phyloP scores from a whole-genome alignment of 2,113 vertebrate genomes.

The Galemys pyrenaicus region DNA sequence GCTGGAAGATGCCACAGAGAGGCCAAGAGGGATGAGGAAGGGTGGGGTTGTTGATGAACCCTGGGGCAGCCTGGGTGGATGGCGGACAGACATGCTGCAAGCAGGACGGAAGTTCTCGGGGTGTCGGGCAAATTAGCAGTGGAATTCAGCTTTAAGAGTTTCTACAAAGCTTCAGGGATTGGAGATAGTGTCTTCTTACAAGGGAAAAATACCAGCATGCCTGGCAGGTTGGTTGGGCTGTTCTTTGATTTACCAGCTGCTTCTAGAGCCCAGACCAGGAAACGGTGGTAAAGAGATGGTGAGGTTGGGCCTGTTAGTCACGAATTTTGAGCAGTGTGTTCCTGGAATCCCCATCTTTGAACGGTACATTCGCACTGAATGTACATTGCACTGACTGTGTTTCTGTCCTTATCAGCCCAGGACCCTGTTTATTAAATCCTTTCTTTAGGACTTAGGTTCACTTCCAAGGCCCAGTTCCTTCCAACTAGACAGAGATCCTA shows the following conservation, averaged over 20 bases:
- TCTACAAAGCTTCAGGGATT: background rate
- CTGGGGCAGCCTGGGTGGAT: background rate
- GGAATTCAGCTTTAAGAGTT: background rate
- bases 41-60: background rate
- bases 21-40: accelerated
- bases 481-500: accelerated
- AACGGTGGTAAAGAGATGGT: background rate
- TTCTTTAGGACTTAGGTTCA: background rate
- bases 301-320: accelerated
- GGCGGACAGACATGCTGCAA: accelerated
- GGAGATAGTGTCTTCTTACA: background rate
- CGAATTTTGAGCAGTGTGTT: too few relatives aligned
- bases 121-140: too few relatives aligned
- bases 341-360: background rate
- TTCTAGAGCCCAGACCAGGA: background rate
- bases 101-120: background rate
- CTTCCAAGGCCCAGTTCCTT: background rate
- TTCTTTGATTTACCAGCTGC: background rate
- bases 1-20: background rate
- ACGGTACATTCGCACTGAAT: too few relatives aligned
- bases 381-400: background rate
- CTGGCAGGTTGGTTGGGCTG: accelerated
- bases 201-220: background rate
- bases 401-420: background rate
- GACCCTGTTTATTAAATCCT: background rate